Base-by-base conservation (phyloP, 2,113 vertebrate species). In the Sebastes schlegelii region DNA sequence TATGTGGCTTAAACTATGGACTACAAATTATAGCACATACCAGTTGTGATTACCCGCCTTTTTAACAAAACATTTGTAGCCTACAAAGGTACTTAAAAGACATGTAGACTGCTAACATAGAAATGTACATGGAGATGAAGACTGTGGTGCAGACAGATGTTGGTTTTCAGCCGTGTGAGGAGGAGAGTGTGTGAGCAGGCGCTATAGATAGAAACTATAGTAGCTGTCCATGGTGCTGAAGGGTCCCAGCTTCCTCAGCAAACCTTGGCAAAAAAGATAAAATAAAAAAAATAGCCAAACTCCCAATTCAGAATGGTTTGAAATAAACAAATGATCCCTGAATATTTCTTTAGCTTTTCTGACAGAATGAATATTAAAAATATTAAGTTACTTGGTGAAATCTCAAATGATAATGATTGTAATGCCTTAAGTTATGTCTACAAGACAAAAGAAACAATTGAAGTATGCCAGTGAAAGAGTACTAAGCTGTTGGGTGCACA, bases 151-250 rank as follows among this genome's bases (percentile, higher is more conserved):
- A 42, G 11, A 26, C 52, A 71, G 17, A 54, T 67, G 66, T 70
- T 73, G 43, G 19, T 74, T 23, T 63, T 49, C 46, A 62, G 21
- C 43, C 19, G 58, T 19, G 21, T 51, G 49, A 45, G 45, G 21
- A n/a, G 23, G 7, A 6, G 12, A 34, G 26, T 43, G 46, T 64
- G 46, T 58, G 42, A 5, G 19, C 70, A 17, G 43, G 16, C 0
- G 4, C 52, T 40, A 23, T 34, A 51, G 34, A 68, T n/a, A 6
- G 46, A 40, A 42, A 6, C 17, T 48, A 0, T 7, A 26, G 54
- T 48, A 67, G 82, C 89, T 91, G 74, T 89, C 88, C 80, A 5
- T 87, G 88, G 86, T 91, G 49, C 86, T 87, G 74, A 91, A 91
- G 14, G 6, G 1, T 34, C 45, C 1, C 11, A 54, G 26, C 10